Conservation (phyloP, 1,140 invertebrate species). For the Conus betulinus region DNA sequence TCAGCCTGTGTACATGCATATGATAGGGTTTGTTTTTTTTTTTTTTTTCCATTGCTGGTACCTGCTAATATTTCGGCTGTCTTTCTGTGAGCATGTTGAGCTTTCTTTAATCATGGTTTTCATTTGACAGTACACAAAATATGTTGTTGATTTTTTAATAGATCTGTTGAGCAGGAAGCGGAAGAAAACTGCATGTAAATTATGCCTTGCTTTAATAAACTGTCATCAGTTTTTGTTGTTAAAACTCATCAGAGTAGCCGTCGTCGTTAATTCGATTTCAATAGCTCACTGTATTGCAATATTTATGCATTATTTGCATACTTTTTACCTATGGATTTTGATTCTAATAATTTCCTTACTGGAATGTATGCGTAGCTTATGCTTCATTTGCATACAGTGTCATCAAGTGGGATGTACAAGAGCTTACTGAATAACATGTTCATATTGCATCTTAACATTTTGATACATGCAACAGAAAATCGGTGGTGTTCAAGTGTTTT, state of each 20-base stretch:
- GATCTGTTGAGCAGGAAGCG: not conserved
- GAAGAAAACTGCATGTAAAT: not conserved
- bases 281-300: not conserved
- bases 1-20: too few species aligned
- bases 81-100: not conserved
- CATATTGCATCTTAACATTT: constrained; percentile 24
- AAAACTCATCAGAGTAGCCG: not conserved
- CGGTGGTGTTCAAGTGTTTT: constrained; percentile 3
- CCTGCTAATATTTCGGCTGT: not conserved
- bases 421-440: constrained; percentile 29
- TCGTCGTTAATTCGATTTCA: too few species aligned
- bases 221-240: not conserved
- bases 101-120: not conserved
- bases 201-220: not conserved
- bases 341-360: not conserved
- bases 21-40: too few species aligned
- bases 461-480: constrained; percentile 15
- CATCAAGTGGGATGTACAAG: not conserved
- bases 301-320: constrained; percentile 7
- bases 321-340: not conserved
- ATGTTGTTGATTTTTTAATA: not conserved
- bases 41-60: not conserved
- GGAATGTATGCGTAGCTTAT: not conserved
- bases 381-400: not conserved
- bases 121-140: too few species aligned